These are phyloP conservation scores for Rotaria magnacalcarata DNA, from an alignment of 2,888 invertebrate species.

Conservation along the genomic window DNA sequence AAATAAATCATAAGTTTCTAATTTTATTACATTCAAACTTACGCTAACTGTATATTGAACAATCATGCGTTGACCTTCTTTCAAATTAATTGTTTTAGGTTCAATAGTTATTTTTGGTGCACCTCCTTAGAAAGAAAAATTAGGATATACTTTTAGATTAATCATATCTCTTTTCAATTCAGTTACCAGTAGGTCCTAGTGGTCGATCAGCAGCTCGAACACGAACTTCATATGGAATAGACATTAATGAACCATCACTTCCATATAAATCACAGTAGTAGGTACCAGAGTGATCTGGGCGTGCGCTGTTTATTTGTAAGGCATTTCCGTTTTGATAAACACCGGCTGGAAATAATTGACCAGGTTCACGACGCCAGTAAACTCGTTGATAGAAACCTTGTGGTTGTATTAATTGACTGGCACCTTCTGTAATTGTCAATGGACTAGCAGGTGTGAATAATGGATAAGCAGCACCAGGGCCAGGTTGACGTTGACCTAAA, in stretches of 20 bases:
- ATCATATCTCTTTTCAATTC: no score
- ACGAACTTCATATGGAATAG: slow-evolving; percentile 7
- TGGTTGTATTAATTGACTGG: not conserved
- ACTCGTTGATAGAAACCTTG: not conserved
- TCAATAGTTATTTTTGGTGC: not conserved
- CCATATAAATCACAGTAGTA: not conserved
- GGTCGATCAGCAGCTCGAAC: not conserved
- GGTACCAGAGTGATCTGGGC: not conserved
- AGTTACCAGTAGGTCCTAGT: not conserved
- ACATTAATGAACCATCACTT: not conserved
- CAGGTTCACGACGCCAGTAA: not conserved
- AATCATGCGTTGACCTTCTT: slow-evolving; percentile 37
- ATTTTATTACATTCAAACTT: not conserved
- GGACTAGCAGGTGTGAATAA: slow-evolving; percentile 7
- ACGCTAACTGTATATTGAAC: slow-evolving; percentile 33
- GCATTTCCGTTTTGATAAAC: not conserved
- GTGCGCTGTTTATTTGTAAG: not conserved
- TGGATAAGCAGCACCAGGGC: not conserved
- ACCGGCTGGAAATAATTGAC: not conserved
- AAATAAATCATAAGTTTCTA: not conserved
- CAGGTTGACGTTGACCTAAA: not conserved
- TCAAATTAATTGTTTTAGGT: not conserved
- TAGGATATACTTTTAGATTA: not conserved
- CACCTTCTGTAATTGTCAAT: not conserved
- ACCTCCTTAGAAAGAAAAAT: not conserved